phyloP scores from a whole-genome alignment of 2,888 invertebrate species.

The Meta bourneti region DNA sequence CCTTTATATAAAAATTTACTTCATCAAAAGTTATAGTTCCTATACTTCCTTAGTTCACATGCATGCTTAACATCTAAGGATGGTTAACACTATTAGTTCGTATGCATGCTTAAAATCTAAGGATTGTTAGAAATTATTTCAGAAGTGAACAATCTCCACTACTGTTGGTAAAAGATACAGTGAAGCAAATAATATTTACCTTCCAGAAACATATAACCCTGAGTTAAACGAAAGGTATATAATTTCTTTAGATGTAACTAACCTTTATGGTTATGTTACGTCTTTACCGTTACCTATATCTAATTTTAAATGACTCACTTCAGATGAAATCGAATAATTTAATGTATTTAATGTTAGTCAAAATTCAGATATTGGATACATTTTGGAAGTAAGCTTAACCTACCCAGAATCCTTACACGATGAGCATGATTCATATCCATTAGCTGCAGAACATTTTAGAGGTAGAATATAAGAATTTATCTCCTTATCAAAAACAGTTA shows the following conservation, averaged over 20 bases:
- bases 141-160: too few relatives aligned
- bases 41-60: too few relatives aligned
- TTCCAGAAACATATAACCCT: background rate
- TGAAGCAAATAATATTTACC: too few relatives aligned
- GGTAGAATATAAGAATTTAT: background rate
- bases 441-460: background rate
- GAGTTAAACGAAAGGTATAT: background rate
- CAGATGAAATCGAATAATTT: background rate
- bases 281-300: background rate
- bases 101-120: too few relatives aligned
- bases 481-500: background rate
- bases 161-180: slow-evolving; percentile 10
- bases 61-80: too few relatives aligned
- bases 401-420: background rate
- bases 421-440: background rate
- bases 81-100: too few relatives aligned
- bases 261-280: background rate
- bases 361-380: background rate
- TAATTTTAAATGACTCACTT: background rate
- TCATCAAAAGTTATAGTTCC: too few relatives aligned
- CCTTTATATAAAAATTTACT: too few relatives aligned
- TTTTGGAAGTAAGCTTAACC: background rate
- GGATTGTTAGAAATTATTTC: too few relatives aligned
- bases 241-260: background rate
- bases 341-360: background rate